Percentiles rank a stretch among this genome's conserved stretches.
Evolutionary conservation across 2,888 invertebrate genomes (phyloP).

Genomic region (Hydroisotoma schaefferi): DNA sequence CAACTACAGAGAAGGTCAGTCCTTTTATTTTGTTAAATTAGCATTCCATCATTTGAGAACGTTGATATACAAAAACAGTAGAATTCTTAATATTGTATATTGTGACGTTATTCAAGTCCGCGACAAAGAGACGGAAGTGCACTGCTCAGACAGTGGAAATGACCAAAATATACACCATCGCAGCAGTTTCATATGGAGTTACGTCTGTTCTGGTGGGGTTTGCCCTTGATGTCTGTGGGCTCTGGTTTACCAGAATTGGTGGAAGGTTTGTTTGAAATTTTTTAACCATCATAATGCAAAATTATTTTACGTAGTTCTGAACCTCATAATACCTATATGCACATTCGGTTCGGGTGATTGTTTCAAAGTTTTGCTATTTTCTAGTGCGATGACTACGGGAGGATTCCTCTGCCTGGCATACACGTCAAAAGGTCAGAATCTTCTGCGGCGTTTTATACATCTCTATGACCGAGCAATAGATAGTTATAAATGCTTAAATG

Average conservation of each 20-base stretch:
- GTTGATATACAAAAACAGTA: no score
- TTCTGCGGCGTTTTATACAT: no score
- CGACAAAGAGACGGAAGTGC: no score
- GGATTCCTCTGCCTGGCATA: conserved; percentile 42
- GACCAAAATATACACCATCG: conserved; percentile 43
- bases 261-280: conserved; percentile 32
- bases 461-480: no score
- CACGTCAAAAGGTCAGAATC: conserved; percentile 36
- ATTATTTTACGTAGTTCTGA: not conserved
- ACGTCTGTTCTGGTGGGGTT: conserved; percentile 42
- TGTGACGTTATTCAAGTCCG: no score
- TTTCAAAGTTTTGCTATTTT: not conserved
- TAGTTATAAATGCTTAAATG: no score
- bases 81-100: no score
- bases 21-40: no score
- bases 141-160: conserved; percentile 28
- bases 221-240: conserved; percentile 38
- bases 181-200: conserved; percentile 42
- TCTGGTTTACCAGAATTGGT: conserved; percentile 37
- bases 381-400: conserved; percentile 26
- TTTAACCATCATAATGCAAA: not conserved
- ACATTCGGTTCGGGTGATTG: not conserved
- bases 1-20: no score
- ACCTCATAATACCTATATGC: not conserved
- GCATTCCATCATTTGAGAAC: no score